Evolutionary conservation across 2,888 invertebrate genomes (phyloP).

Genomic region (Eilema sororculum): DNA sequence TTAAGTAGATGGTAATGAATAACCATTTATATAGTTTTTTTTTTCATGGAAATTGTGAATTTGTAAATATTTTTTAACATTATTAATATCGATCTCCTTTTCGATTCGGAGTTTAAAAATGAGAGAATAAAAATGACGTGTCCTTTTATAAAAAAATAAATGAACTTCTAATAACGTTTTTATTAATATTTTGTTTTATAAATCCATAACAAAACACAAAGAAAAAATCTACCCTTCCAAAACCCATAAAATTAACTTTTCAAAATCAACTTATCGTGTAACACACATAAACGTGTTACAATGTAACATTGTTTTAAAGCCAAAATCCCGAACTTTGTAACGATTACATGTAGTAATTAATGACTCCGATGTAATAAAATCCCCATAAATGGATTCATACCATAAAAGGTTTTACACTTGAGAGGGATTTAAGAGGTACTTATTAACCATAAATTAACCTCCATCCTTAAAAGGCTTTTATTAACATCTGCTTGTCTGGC

Average conservation of each 20-base stretch:
- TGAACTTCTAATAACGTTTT: no score
- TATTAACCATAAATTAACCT: slow-evolving; percentile 21
- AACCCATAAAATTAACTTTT: slow-evolving; percentile 6
- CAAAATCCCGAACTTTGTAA: slow-evolving; percentile 40
- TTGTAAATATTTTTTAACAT: no score
- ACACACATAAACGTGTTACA: slow-evolving; percentile 19
- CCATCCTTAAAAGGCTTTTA: slow-evolving; percentile 5
- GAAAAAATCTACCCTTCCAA: not conserved
- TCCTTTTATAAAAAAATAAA: no score
- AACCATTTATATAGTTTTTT: no score
- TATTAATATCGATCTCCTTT: no score
- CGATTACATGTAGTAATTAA: slow-evolving; percentile 39
- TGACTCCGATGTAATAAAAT: slow-evolving; percentile 32
- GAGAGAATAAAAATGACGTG: no score
- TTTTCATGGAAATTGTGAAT: no score
- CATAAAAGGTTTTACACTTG: slow-evolving; percentile 33
- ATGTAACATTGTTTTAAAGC: slow-evolving; percentile 38
- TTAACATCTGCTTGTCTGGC: not conserved
- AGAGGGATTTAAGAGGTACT: slow-evolving; percentile 19
- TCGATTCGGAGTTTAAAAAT: no score
- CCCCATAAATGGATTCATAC: slow-evolving; percentile 32
- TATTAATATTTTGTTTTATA: no score
- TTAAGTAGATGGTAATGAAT: no score
- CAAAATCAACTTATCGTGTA: slow-evolving; percentile 18
- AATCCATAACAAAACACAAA: not conserved